Conservation (phyloP, 2,888 invertebrate genomes). For the Archaeoteleia sp. region DNA sequence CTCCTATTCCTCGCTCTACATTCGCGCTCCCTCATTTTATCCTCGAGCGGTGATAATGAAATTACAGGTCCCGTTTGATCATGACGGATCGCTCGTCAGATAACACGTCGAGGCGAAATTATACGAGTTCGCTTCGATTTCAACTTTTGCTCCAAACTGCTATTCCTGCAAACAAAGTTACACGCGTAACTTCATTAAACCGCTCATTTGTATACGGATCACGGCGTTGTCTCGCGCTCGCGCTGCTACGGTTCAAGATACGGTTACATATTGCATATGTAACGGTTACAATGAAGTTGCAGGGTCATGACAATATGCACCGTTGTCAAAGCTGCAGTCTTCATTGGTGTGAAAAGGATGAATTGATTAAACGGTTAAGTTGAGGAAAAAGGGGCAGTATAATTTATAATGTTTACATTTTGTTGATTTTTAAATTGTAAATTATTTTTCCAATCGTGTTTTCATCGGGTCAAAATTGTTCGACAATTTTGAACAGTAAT, state of each 20-base stretch:
- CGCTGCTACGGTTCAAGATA: no score
- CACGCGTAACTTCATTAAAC: slow-evolving; percentile 31
- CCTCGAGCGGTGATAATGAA: slow-evolving; percentile 70
- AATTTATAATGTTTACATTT: no score
- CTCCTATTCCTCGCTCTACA: slow-evolving; percentile 21
- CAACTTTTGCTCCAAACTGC: slow-evolving; percentile 4
- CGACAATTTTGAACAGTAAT: no score
- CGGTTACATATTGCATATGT: no score
- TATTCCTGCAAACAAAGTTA: slow-evolving; percentile 11
- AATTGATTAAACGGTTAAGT: no score
- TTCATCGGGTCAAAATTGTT: no score
- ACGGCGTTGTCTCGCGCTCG: not conserved
- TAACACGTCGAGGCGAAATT: slow-evolving; percentile 30
- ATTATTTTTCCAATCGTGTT: no score
- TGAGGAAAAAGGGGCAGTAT: no score
- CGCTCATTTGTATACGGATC: slow-evolving; percentile 16
- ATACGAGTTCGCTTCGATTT: slow-evolving; percentile 13
- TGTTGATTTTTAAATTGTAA: no score
- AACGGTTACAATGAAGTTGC: no score
- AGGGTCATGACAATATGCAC: not conserved
- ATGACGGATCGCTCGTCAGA: slow-evolving; percentile 69
- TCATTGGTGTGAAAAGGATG: slow-evolving; percentile 1
- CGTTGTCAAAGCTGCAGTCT: not conserved
- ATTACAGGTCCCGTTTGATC: slow-evolving; percentile 71
- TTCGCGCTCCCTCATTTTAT: slow-evolving; percentile 49